Percentiles rank a stretch among this genome's conserved stretches.
These are phyloP conservation scores for Numida meleagris DNA, from an alignment of 2,113 vertebrate genomes.

Conservation along the genomic window DNA sequence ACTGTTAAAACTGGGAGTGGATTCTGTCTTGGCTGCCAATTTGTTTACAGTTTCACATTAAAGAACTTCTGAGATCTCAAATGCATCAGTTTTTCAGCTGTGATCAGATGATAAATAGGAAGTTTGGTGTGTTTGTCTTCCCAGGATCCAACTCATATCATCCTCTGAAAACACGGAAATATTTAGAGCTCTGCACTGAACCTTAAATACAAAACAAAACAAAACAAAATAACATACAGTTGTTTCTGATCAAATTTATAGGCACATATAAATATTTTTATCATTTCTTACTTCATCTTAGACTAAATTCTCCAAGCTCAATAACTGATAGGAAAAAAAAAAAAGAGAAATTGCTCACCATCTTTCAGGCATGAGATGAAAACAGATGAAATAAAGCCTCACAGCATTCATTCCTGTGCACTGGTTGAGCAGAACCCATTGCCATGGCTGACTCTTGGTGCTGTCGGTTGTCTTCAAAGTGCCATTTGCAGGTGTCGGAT, in stretches of 20 bases:
- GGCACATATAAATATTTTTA: not conserved
- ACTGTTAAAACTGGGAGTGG: not conserved
- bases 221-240: not conserved
- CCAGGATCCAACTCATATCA: not conserved
- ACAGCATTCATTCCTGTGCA: not conserved
- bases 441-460: not conserved
- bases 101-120: not conserved
- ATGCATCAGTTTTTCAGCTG: not conserved
- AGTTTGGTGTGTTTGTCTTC: not conserved
- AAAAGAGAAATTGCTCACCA: not conserved
- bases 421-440: not conserved
- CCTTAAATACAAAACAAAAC: not conserved
- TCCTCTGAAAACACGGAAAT: not conserved
- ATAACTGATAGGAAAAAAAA: not conserved
- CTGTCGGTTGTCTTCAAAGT: not conserved
- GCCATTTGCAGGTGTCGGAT: not conserved
- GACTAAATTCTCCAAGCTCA: not conserved
- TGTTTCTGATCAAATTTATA: not conserved
- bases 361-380: not conserved
- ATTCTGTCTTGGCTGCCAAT: accelerated
- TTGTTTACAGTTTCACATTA: not conserved
- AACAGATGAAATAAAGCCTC: not conserved
- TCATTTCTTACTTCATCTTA: not conserved
- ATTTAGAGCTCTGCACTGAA: not conserved
- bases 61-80: not conserved